Percentiles rank a stretch among this genome's conserved stretches.
phyloP scores from a whole-genome alignment of 2,113 vertebrate genomes.

The Nothoprocta pentlandii region DNA sequence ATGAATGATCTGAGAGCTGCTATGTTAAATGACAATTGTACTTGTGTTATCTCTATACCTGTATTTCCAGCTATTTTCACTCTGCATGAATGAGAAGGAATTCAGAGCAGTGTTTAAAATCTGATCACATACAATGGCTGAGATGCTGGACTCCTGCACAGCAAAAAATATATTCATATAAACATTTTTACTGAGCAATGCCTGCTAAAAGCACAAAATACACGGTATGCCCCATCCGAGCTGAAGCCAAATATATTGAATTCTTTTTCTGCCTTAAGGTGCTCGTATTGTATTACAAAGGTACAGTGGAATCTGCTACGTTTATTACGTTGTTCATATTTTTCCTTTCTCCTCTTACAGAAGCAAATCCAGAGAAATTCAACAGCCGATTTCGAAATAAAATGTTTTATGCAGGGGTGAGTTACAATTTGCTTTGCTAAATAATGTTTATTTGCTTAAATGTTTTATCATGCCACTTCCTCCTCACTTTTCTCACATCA shows the following conservation, averaged over 20 bases:
- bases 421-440: constrained; percentile 56
- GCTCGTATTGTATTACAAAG: not conserved
- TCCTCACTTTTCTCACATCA: not conserved
- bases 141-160: not conserved
- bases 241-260: not conserved
- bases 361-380: constrained; percentile 97
- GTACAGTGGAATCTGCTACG: not conserved
- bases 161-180: not conserved
- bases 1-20: not conserved
- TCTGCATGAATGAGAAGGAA: not conserved
- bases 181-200: not conserved
- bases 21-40: not conserved
- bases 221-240: not conserved
- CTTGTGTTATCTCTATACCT: not conserved
- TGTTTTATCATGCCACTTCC: not conserved
- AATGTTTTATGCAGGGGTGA: constrained; percentile 98
- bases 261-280: not conserved
- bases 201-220: not conserved
- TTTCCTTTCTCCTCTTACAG: constrained; percentile 75
- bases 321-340: not conserved
- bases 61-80: not conserved
- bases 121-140: not conserved
- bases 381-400: constrained; percentile 97
- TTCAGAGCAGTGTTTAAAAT: not conserved
- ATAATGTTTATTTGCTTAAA: not conserved